Conservation (phyloP, 2,113 vertebrate species). For the Bos javanicus region DNA sequence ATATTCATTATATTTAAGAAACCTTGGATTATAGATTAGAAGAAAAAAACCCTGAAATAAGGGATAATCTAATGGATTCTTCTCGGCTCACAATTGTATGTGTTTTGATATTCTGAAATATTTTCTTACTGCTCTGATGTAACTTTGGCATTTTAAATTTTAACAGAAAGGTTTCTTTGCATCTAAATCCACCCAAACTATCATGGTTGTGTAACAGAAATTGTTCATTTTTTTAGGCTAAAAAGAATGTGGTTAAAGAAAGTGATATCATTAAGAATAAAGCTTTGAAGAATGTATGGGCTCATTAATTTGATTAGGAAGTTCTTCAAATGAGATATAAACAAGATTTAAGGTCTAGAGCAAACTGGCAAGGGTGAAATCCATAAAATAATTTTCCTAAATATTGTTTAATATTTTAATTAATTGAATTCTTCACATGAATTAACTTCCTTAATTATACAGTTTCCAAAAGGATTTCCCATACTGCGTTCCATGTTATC, state of each 20-base stretch:
- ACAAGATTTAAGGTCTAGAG: not conserved
- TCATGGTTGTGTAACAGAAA: not conserved
- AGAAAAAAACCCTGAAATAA: not conserved
- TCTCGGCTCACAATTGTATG: not conserved
- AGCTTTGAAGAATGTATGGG: not conserved
- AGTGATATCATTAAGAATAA: not conserved
- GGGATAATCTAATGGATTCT: not conserved
- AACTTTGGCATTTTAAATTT: not conserved
- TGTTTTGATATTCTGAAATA: not conserved
- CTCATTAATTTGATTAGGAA: not conserved
- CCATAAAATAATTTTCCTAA: not conserved
- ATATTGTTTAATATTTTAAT: not conserved
- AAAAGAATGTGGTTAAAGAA: not conserved
- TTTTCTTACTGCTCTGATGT: not conserved
- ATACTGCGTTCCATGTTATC: not conserved
- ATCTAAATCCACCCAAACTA: not conserved
- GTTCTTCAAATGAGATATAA: not conserved
- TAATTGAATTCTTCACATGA: not conserved
- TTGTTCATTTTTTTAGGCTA: not conserved
- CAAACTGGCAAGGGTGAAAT: not conserved
- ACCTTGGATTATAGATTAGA: not conserved
- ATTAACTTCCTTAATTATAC: not conserved
- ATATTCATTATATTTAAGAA: not conserved
- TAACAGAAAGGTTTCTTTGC: not conserved
- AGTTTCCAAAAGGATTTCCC: not conserved